phyloP scores from a whole-genome alignment of 2,888 invertebrate genomes.

The Deilephila elpenor region DNA sequence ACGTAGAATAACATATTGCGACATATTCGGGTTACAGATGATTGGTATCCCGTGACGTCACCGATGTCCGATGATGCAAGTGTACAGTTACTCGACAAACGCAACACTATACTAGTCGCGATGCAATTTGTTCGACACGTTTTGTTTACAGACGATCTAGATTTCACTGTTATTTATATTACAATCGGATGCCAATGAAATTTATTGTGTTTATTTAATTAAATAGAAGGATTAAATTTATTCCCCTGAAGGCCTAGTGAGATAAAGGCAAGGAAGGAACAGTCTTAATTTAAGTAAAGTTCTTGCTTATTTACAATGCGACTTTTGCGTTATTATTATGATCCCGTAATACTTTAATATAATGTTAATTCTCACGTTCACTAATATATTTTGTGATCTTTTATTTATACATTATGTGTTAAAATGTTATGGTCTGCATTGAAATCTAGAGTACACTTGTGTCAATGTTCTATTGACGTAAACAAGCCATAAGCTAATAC shows the following conservation, averaged over 20 bases:
- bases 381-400: neutral
- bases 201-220: neutral
- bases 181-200: neutral
- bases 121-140: slow-evolving; percentile 18
- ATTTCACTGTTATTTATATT: neutral
- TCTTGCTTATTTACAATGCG: too few relatives aligned
- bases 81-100: slow-evolving; percentile 30
- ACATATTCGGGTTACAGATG: slow-evolving; percentile 37
- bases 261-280: neutral
- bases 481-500: neutral
- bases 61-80: slow-evolving; percentile 1
- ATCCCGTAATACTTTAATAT: too few relatives aligned
- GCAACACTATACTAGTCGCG: slow-evolving; percentile 44
- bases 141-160: neutral
- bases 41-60: slow-evolving; percentile 43
- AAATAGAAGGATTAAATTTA: too few relatives aligned
- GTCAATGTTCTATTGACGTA: neutral
- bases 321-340: too few relatives aligned
- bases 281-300: neutral
- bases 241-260: too few relatives aligned
- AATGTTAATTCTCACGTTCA: neutral
- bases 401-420: neutral
- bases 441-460: neutral
- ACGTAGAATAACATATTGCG: slow-evolving; percentile 28
- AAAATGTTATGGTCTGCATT: neutral